Evolutionary conservation across 2,888 invertebrate species (phyloP).

Genomic region (Scelioninae gen. 2): DNA sequence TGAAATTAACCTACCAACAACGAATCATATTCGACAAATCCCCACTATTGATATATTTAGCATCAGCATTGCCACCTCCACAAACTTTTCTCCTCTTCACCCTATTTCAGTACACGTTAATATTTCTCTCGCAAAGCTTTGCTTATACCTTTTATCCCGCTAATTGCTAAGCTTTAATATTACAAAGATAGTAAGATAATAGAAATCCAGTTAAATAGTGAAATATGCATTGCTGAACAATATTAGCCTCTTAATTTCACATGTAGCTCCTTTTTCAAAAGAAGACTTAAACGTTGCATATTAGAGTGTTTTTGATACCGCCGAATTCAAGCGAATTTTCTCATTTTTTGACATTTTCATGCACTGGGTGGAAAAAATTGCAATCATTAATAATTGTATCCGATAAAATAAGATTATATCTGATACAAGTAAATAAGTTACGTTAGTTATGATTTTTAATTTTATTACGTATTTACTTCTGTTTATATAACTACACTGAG

Average conservation of each 20-base stretch:
- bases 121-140: slow-evolving; percentile 55
- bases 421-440: too few species aligned
- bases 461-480: too few species aligned
- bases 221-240: slow-evolving; percentile 32
- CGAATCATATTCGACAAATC: slow-evolving; percentile 70
- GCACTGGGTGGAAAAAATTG: too few species aligned
- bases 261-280: background rate
- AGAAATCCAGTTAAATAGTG: slow-evolving; percentile 45
- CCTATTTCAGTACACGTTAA: slow-evolving; percentile 45
- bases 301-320: too few species aligned
- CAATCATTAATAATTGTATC: too few species aligned
- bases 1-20: slow-evolving; percentile 70
- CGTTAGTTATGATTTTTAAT: too few species aligned
- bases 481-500: too few species aligned
- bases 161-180: slow-evolving; percentile 73
- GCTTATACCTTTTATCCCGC: slow-evolving; percentile 63
- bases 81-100: slow-evolving; percentile 52
- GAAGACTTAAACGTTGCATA: too few species aligned
- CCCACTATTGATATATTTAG: slow-evolving; percentile 64
- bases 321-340: too few species aligned
- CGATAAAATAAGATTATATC: too few species aligned
- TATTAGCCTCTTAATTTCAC: slow-evolving; percentile 28
- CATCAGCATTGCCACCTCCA: slow-evolving; percentile 62
- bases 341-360: too few species aligned
- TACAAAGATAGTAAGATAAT: slow-evolving; percentile 67